Base-by-base conservation (phyloP, 2,888 invertebrate genomes). In the Ophioninae sp. region DNA sequence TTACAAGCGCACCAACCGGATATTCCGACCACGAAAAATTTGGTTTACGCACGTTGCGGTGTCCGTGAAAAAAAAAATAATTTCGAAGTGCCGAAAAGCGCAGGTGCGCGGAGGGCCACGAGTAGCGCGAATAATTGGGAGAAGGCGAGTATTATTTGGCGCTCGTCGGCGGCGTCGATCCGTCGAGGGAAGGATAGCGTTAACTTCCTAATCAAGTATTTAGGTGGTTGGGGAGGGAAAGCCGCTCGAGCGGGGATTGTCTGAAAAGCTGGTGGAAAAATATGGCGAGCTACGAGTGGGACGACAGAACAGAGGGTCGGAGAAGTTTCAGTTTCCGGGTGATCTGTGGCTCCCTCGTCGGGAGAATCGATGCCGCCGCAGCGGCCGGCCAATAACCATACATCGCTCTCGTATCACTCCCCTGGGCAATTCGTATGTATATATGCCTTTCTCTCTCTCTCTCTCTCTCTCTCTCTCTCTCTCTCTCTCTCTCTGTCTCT, bases 331-430 rank as follows among this genome's bases (percentile, higher is more conserved):
- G 92, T 92, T 92, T 90, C 88, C 89, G 89, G 89, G 91, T 92
- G 92, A 92, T 92, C 91, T 92, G 92, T 92, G 90, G 92, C 91
- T 92, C 92, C 92, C 92, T 91, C 88, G 92, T 88, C 90, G 91
- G 91, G 91, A 91, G 92, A 93, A 93, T 93, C 92, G 93, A 93
- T 93, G 92, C 92, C 90, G 89, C 90, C 91, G 77, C 77, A 69
- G 74, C 83, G 77, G 77, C 90, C 91, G 90, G 90, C 92, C 92
- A 93, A 93, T 93, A 93, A 92, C 93, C 91, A 92, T 92, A 91
- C 91, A 91, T 92, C 91, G 89, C 90, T 89, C 88, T 88, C 87
- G 90, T 91, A 92, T 92, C 91, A 91, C 91, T 91, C 91, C 91
- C 92, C 85, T 81, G 91, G 91, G 91, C 83, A 89, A 86, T 89